phyloP scores from a whole-genome alignment of 2,797 vertebrate species.

The Cyclopterus lumpus region DNA sequence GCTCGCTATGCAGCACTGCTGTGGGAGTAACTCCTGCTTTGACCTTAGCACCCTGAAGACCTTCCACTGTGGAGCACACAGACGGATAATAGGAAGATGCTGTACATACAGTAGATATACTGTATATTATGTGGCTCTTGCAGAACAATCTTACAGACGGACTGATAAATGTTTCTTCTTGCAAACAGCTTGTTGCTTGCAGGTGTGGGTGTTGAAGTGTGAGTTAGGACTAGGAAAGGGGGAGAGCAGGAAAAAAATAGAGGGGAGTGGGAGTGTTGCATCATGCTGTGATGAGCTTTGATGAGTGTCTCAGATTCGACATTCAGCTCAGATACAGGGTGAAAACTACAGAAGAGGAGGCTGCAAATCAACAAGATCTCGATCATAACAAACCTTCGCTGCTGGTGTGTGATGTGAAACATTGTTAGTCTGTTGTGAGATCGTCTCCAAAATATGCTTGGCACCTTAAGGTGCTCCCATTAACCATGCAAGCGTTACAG shows the following conservation, averaged over 20 bases:
- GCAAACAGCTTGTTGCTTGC: conserved; percentile 32
- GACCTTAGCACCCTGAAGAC: conserved; percentile 57
- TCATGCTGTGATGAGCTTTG: conserved; percentile 31
- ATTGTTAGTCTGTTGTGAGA: conserved; percentile 22
- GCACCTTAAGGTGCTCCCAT: conserved; percentile 8
- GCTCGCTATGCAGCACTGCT: conserved; percentile 51
- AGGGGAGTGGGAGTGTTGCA: conserved; percentile 31
- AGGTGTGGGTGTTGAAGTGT: conserved; percentile 35
- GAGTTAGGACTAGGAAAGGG: conserved; percentile 39
- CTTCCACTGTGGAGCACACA: conserved; percentile 52
- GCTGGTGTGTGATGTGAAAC: conserved; percentile 28
- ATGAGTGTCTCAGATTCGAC: conserved; percentile 30
- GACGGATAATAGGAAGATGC: conserved; percentile 41
- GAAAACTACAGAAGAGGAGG: conserved; percentile 28
- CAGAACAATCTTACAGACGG: conserved; percentile 8
- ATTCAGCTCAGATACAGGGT: conserved; percentile 29
- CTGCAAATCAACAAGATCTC: conserved; percentile 41
- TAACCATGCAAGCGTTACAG: conserved; percentile 6
- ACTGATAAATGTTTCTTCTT: conserved; percentile 10
- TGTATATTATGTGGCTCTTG: conserved; percentile 18
- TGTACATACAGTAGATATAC: conserved; percentile 24
- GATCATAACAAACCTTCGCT: conserved; percentile 28
- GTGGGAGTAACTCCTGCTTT: conserved; percentile 64
- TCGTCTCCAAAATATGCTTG: conserved; percentile 12
- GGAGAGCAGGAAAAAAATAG: conserved; percentile 10